These are phyloP conservation scores for Scrobipalpa costella DNA, from an alignment of 2,888 invertebrate species.

Conservation along the genomic window DNA sequence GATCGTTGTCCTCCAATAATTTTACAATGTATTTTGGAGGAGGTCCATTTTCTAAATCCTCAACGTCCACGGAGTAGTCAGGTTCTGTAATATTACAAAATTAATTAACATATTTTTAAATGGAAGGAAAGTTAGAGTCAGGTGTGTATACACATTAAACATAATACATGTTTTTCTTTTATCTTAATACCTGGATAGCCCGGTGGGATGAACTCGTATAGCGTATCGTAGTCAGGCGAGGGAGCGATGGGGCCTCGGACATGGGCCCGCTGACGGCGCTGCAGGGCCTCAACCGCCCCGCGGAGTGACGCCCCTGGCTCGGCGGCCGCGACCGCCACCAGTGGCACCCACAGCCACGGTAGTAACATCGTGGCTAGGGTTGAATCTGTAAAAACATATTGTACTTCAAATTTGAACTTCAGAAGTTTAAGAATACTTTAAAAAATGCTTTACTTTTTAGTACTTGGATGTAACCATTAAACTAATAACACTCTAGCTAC, in stretches of 20 bases:
- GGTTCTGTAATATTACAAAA: conserved; percentile 53
- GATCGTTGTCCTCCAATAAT: conserved; percentile 64
- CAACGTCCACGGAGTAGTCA: conserved; percentile 63
- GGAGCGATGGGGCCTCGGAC: conserved; percentile 53
- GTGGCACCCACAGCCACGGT: conserved; percentile 56
- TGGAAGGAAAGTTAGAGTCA: too few species aligned
- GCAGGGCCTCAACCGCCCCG: conserved; percentile 77
- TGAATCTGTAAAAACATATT: conserved; percentile 18
- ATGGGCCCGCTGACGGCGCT: conserved; percentile 73
- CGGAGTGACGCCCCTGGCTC: conserved; percentile 72
- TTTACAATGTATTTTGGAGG: conserved; percentile 65
- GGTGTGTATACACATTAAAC: too few species aligned
- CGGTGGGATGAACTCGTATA: conserved; percentile 70
- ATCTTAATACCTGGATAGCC: conserved; percentile 57
- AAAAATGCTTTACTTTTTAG: too few species aligned
- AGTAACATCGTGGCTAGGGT: conserved; percentile 50
- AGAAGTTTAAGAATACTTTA: too few species aligned
- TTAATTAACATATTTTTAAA: neutral
- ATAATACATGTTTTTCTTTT: neutral
- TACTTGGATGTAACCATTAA: too few species aligned
- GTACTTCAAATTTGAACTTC: neutral
- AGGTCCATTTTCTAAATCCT: conserved; percentile 62
- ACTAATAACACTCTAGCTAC: too few species aligned
- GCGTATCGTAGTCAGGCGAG: conserved; percentile 62
- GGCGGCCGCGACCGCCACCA: conserved; percentile 51